Percentiles rank a stretch among this genome's conserved stretches.
phyloP scores from a whole-genome alignment of 64 coral and sea anemone genomes.

The Dendrophyllia cribrosa region DNA sequence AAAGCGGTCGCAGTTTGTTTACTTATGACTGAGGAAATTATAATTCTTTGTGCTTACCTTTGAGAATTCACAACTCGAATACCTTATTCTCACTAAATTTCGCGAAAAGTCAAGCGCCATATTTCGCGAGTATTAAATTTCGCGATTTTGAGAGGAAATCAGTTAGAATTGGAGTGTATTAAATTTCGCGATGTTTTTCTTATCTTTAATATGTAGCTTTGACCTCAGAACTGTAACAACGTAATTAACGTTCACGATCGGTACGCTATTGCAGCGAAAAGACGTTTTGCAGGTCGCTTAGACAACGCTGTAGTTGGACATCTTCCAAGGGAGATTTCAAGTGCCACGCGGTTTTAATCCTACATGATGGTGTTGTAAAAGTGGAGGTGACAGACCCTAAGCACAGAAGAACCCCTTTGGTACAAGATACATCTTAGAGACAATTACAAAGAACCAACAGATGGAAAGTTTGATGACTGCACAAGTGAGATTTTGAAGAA shows the following conservation, averaged over 20 bases:
- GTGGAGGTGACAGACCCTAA: slow-evolving; percentile 62
- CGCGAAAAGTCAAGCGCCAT: too few species aligned
- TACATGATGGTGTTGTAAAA: slow-evolving; percentile 63
- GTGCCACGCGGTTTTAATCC: slow-evolving; percentile 29
- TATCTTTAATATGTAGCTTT: too few species aligned
- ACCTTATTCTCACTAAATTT: too few species aligned
- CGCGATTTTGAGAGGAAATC: too few species aligned
- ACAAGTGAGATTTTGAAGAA: slow-evolving; percentile 48
- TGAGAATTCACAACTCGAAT: too few species aligned
- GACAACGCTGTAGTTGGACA: slow-evolving; percentile 34
- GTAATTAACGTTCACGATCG: slow-evolving; percentile 30
- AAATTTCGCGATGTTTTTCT: too few species aligned
- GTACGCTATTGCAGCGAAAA: slow-evolving; percentile 56
- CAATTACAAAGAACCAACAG: slow-evolving; percentile 58
- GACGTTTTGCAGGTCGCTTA: slow-evolving; percentile 22
- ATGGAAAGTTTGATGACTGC: slow-evolving; percentile 52
- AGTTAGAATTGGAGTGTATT: too few species aligned
- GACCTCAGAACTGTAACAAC: too few species aligned
- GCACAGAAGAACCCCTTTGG: slow-evolving; percentile 67
- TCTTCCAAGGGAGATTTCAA: background rate
- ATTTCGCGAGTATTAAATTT: too few species aligned
- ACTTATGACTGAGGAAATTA: too few species aligned
- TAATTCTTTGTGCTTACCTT: too few species aligned
- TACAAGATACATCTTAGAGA: slow-evolving; percentile 44
- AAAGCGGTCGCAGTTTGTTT: too few species aligned